These are phyloP conservation scores for Drepanosiphum platanoidis DNA, from an alignment of 2,888 invertebrate genomes.

Conservation along the genomic window DNA sequence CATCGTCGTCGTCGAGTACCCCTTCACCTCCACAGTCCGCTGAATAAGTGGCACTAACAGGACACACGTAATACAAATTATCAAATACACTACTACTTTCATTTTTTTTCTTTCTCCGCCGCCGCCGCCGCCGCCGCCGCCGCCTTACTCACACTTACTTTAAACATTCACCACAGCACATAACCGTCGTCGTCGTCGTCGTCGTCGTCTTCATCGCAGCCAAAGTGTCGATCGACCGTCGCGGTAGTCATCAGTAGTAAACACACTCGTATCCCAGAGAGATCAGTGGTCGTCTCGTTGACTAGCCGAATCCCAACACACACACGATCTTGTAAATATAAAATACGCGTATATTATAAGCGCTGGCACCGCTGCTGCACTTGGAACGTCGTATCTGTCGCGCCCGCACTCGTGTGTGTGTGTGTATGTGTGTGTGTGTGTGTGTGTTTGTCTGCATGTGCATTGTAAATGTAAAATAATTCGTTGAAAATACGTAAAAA, in stretches of 20 bases:
- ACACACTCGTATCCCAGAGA: background rate
- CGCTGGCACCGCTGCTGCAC: constrained; percentile 21
- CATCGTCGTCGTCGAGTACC: background rate
- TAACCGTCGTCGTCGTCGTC: background rate
- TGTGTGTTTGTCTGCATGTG: background rate
- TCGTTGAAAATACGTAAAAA: background rate
- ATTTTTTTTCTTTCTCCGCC: background rate
- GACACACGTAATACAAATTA: background rate
- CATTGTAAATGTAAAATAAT: background rate
- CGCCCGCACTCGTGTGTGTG: background rate
- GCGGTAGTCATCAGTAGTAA: background rate
- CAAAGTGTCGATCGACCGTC: background rate
- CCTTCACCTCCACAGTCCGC: background rate
- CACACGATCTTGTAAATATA: background rate
- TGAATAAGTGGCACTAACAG: background rate
- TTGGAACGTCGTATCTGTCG: constrained; percentile 43
- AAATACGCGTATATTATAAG: constrained; percentile 44
- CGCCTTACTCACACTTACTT: background rate
- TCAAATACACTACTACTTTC: background rate
- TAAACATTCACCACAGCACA: background rate
- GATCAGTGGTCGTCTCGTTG: background rate
- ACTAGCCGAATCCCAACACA: background rate
- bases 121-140: background rate
- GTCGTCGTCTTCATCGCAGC: background rate
- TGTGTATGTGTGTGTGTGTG: background rate